Evolutionary conservation across 1,140 invertebrate genomes (phyloP).

Genomic region (Drosophila seguyi): DNA sequence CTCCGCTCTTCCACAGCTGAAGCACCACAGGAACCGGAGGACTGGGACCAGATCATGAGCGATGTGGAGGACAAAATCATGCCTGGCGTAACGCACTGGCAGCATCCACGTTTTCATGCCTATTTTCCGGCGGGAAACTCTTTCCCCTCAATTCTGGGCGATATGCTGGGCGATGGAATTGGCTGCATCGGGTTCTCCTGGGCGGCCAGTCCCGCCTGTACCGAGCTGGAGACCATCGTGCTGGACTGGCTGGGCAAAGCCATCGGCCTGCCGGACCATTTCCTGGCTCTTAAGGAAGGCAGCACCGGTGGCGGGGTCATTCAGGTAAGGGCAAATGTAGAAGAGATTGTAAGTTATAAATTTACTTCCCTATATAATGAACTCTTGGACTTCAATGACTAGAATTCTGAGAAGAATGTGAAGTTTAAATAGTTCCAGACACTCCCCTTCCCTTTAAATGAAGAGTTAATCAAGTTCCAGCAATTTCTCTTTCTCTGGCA

Average conservation of each 20-base stretch:
- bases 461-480: not conserved
- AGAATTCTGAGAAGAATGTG: not conserved
- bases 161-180: slow-evolving; percentile 98
- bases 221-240: slow-evolving; percentile 98
- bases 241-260: slow-evolving; percentile 98
- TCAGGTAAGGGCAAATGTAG: slow-evolving; percentile 88
- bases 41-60: slow-evolving; percentile 96
- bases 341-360: not conserved
- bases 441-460: not conserved
- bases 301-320: slow-evolving; percentile 97
- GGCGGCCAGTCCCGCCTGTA: slow-evolving; percentile 98
- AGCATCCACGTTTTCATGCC: slow-evolving; percentile 99
- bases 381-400: not conserved
- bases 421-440: not conserved
- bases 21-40: slow-evolving; percentile 94
- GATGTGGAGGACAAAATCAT: slow-evolving; percentile 99
- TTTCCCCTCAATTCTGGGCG: slow-evolving; percentile 98
- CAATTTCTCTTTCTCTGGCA: not conserved
- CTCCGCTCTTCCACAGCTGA: slow-evolving; percentile 84
- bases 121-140: slow-evolving; percentile 99
- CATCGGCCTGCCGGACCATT: slow-evolving; percentile 95
- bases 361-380: not conserved
- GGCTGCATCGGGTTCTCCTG: slow-evolving; percentile 99
- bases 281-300: slow-evolving; percentile 92
- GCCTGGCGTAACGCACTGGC: slow-evolving; percentile 99